A percentile compares a stretch with the other conserved stretches of the same genome.
phyloP scores from a whole-genome alignment of 2,888 invertebrate species.

The Drosophila hamatofila region DNA sequence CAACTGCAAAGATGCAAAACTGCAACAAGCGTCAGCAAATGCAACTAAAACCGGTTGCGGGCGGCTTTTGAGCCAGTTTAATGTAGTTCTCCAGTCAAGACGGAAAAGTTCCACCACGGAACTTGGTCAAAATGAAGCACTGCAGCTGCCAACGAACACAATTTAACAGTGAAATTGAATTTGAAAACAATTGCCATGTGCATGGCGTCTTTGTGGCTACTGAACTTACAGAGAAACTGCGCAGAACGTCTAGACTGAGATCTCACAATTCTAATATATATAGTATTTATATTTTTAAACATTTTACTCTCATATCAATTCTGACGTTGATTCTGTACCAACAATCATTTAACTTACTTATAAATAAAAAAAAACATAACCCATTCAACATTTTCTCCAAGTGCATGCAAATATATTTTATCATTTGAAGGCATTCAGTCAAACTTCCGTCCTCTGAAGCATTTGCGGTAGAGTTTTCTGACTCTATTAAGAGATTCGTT shows the following conservation, averaged over 20 bases:
- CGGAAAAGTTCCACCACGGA: slow-evolving; percentile 2
- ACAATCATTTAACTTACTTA: neutral
- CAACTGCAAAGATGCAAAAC: slow-evolving; percentile 44
- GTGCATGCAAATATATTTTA: slow-evolving; percentile 9
- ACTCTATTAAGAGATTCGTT: slow-evolving; percentile 10
- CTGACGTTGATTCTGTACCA: neutral
- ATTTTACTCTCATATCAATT: neutral
- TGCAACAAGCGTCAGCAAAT: slow-evolving; percentile 9
- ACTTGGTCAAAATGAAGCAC: slow-evolving; percentile 50
- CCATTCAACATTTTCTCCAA: neutral
- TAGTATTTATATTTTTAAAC: too few species aligned
- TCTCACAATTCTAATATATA: neutral
- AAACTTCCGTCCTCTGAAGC: slow-evolving; percentile 17
- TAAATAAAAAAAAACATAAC: too few species aligned
- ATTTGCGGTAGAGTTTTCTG: slow-evolving; percentile 9
- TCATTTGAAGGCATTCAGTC: slow-evolving; percentile 26
- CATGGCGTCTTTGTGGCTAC: slow-evolving; percentile 11
- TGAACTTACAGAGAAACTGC: neutral
- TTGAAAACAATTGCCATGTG: slow-evolving; percentile 35
- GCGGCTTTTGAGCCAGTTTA: slow-evolving; percentile 51
- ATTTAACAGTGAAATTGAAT: slow-evolving; percentile 37
- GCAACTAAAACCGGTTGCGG: slow-evolving; percentile 45
- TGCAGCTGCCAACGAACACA: slow-evolving; percentile 45
- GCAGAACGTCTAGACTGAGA: too few species aligned
- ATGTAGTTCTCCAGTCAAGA: slow-evolving; percentile 36